phyloP scores from a whole-genome alignment of 2,888 invertebrate species.

The Nomada ruficornis region DNA sequence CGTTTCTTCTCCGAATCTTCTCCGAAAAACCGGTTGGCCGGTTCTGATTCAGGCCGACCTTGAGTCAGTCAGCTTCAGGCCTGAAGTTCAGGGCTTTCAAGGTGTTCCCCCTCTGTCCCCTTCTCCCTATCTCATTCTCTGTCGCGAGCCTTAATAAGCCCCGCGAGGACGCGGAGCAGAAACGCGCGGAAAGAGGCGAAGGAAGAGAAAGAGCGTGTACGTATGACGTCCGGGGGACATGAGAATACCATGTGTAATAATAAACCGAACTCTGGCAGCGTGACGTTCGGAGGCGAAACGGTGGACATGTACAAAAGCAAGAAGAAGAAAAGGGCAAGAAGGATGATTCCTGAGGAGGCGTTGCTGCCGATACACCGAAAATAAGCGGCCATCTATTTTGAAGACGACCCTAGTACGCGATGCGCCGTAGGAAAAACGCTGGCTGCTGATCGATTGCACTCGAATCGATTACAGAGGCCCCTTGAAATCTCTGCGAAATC shows the following conservation, averaged over 20 bases:
- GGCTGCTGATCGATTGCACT: not conserved
- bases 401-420: slow-evolving; percentile 15
- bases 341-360: slow-evolving; percentile 27
- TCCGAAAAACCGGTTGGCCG: slow-evolving; percentile 71
- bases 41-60: slow-evolving; percentile 73
- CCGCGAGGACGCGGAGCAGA: slow-evolving; percentile 19
- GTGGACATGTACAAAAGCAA: slow-evolving; percentile 38
- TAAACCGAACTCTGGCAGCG: slow-evolving; percentile 59
- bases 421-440: slow-evolving; percentile 51
- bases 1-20: slow-evolving; percentile 71
- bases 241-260: slow-evolving; percentile 66
- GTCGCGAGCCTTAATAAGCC: slow-evolving; percentile 63
- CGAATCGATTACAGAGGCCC: too few species aligned
- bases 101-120: slow-evolving; percentile 39
- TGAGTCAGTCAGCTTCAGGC: slow-evolving; percentile 68
- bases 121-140: not conserved
- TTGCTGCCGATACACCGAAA: slow-evolving; percentile 55
- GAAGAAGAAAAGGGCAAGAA: slow-evolving; percentile 41
- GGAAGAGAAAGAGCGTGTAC: slow-evolving; percentile 9
- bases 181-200: not conserved
- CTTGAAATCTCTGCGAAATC: too few species aligned
- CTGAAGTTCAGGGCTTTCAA: slow-evolving; percentile 74
- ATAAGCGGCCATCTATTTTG: slow-evolving; percentile 67
- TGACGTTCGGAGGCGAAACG: slow-evolving; percentile 50
- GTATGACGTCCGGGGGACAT: slow-evolving; percentile 27